Conservation (phyloP, 2,888 invertebrate species). For the Calameuta idolon region DNA sequence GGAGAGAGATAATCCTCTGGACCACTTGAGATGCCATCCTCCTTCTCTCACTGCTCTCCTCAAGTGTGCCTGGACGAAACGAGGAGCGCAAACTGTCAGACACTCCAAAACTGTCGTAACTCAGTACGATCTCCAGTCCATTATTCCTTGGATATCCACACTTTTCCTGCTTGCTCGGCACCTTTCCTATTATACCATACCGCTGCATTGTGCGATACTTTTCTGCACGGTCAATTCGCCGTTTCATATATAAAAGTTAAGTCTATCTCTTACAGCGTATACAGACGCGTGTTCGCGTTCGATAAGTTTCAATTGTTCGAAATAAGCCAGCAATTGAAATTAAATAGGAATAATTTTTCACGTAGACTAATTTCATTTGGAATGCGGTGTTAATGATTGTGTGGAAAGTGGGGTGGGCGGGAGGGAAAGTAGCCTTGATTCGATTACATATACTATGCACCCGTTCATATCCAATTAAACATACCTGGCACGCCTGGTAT, state of each 20-base stretch:
- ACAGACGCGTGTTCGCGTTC: not conserved
- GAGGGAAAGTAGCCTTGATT: not conserved
- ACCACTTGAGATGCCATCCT: slow-evolving; percentile 37
- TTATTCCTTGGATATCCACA: slow-evolving; percentile 6
- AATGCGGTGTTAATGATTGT: not conserved
- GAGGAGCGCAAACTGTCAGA: slow-evolving; percentile 9
- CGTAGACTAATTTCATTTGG: not conserved
- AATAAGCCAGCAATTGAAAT: not conserved
- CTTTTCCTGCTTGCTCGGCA: not conserved
- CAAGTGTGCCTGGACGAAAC: slow-evolving; percentile 9
- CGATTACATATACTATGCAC: not conserved
- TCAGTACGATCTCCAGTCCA: slow-evolving; percentile 2
- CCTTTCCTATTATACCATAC: not conserved
- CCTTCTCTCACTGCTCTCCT: slow-evolving; percentile 23
- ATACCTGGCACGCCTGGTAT: not conserved
- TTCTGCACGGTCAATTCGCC: not conserved
- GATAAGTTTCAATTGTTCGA: not conserved
- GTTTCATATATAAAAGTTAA: not conserved
- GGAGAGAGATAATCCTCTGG: slow-evolving; percentile 40
- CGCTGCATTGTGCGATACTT: not conserved
- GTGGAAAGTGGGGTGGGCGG: too few species aligned
- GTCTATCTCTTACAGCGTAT: not conserved
- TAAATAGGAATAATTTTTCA: not conserved
- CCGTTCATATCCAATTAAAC: not conserved
- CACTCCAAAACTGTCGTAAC: slow-evolving; percentile 6